Base-by-base conservation (phyloP, 37 sponge, comb jelly and placozoan species). In the Petrosia ficiformis region DNA sequence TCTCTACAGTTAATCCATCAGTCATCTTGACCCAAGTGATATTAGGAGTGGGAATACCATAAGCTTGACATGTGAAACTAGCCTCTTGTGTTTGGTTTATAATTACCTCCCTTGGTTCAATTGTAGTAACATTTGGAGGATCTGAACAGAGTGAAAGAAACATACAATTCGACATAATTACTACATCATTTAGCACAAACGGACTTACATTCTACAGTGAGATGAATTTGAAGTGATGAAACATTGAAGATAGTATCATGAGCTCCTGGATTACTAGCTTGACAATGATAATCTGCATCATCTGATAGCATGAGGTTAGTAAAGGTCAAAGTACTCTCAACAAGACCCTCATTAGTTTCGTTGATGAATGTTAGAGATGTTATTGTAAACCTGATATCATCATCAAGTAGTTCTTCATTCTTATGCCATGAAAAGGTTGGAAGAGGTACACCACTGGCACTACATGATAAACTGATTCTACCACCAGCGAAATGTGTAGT, bases 11-110 rank as follows among this genome's bases (percentile, higher is more conserved):
- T 22, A 29, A 39, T 68, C 39, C 69, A 35, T 4, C 35, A 11
- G 63, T 26, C 42, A 70, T 44, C 37, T 59, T 72, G 14, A 42
- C 11, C 81, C 81, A 80, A 8, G 3, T 42, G 35, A 80, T 42
- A 32, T 39, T 30, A 28, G 73, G 81, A 38, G 61, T 42, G 1
- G 81, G 81, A 28, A 63, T 43, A 1, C 81, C 81, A 42, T 38
- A 59, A 31, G 73, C 73, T 11, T 41, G 60, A 59, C 81, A 80
- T 24, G 38, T 28, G 8, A 72, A 38, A 37, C 38, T 22, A 16
- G 59, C n/a, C 21, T 33, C 33, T 26, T 63, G 63, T 61, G 63
- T 61, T n/a, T 61, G 63, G 28, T 61, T 61, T 61, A 61, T n/a
- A 29, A 61, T n/a, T 5, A 61, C 26, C 63, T 61, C 63, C 14